Percentiles rank a stretch among this genome's conserved stretches.
Evolutionary conservation across 2,113 vertebrate species (phyloP).

Genomic region (Dicrurus megarhynchus): DNA sequence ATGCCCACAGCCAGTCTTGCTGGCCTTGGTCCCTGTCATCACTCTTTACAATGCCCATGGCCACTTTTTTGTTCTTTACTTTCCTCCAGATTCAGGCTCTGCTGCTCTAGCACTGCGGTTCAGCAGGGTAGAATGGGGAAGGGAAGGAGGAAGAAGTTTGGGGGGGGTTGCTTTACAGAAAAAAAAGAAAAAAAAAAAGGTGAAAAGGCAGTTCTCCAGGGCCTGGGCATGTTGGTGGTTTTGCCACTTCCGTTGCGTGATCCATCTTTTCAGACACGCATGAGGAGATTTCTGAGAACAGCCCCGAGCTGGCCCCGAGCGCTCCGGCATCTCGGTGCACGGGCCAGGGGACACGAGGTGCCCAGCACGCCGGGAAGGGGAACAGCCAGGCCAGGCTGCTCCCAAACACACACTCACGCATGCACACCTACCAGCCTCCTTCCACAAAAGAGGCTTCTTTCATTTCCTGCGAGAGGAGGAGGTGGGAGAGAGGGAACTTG

Average conservation of each 20-base stretch:
- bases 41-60: not conserved
- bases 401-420: not conserved
- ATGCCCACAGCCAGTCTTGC: not conserved
- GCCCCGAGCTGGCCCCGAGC: not conserved
- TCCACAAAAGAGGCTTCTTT: conserved; percentile 42
- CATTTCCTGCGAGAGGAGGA: not conserved
- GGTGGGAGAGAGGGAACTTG: conserved; percentile 23
- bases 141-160: conserved; percentile 4
- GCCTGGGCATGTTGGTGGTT: conserved; percentile 14
- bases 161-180: not conserved
- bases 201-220: not conserved
- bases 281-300: not conserved
- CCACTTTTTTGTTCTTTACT: not conserved
- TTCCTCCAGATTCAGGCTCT: not conserved
- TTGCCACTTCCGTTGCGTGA: not conserved
- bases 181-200: not conserved
- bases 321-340: fast-evolving
- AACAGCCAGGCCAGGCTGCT: not conserved
- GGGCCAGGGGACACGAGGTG: not conserved
- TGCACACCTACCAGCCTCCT: not conserved
- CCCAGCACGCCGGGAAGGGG: fast-evolving
- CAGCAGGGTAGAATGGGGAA: not conserved
- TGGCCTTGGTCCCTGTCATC: not conserved
- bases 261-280: conserved; percentile 31
- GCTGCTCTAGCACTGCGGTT: not conserved